These are phyloP conservation scores for Phoeniculus purpureus DNA, from an alignment of 2,797 vertebrate species.

Conservation along the genomic window DNA sequence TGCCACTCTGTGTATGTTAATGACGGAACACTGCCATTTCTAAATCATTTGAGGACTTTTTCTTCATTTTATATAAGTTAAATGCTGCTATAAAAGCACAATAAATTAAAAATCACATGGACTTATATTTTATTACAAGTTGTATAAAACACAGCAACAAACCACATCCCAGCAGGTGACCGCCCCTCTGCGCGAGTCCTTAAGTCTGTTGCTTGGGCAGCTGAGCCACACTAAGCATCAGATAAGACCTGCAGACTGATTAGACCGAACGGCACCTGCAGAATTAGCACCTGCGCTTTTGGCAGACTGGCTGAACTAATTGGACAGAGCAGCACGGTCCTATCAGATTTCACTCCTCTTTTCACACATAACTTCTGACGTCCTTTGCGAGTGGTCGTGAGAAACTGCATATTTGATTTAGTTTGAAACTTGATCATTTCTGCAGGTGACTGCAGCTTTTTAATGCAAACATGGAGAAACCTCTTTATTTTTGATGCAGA, in stretches of 20 bases:
- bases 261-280: constrained; percentile 57
- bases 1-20: background rate
- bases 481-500: background rate
- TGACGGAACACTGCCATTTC: background rate
- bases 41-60: background rate
- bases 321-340: constrained; percentile 36
- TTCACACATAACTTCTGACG: constrained; percentile 59
- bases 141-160: constrained; percentile 31
- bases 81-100: background rate
- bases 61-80: background rate
- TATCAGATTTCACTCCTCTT: constrained; percentile 52
- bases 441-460: constrained; percentile 38
- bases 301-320: constrained; percentile 54
- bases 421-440: constrained; percentile 54
- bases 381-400: constrained; percentile 55
- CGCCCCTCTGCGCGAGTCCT: constrained; percentile 3
- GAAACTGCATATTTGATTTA: constrained; percentile 53
- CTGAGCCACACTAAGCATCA: constrained; percentile 37
- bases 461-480: constrained; percentile 35
- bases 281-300: constrained; percentile 62
- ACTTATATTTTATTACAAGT: constrained; percentile 3
- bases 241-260: constrained; percentile 54
- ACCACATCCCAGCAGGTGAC: constrained; percentile 50
- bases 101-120: background rate
- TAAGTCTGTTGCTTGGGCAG: constrained; percentile 27